These are phyloP conservation scores for Theonella swinhoei DNA, from an alignment of 37 sponge, comb jelly and placozoan genomes.

Conservation along the genomic window DNA sequence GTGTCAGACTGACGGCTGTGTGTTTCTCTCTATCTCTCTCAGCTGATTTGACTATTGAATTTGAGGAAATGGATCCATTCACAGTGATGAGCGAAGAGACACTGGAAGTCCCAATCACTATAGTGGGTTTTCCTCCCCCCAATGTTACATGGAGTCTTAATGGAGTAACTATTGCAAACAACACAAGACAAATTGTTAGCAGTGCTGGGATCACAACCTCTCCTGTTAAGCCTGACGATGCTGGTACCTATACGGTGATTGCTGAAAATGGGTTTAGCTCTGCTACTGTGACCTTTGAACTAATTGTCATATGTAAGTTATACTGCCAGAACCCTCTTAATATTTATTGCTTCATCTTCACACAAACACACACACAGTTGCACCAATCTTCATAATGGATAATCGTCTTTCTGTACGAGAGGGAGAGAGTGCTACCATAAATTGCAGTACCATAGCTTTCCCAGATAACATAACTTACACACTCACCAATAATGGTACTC, in stretches of 20 bases:
- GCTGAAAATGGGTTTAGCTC: not conserved
- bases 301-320: not conserved
- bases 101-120: not conserved
- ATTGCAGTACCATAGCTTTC: not conserved
- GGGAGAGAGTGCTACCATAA: not conserved
- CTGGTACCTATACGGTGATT: not conserved
- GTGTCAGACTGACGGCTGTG: too few relatives aligned
- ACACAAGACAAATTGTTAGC: too few relatives aligned
- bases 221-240: not conserved
- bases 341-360: too few relatives aligned
- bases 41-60: too few relatives aligned
- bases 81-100: not conserved
- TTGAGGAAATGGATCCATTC: too few relatives aligned
- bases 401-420: not conserved
- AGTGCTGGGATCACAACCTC: not conserved
- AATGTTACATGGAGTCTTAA: not conserved
- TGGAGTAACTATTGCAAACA: not conserved
- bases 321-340: too few relatives aligned
- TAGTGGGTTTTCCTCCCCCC: not conserved
- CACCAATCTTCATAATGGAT: not conserved
- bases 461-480: too few relatives aligned
- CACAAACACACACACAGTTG: too few relatives aligned
- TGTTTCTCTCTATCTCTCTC: too few relatives aligned
- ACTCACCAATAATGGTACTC: too few relatives aligned
- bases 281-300: not conserved